Evolutionary conservation across 2,888 invertebrate genomes (phyloP), one percentile per base, ranked within the genome.

Genomic region (Meandrusa payeni): DNA sequence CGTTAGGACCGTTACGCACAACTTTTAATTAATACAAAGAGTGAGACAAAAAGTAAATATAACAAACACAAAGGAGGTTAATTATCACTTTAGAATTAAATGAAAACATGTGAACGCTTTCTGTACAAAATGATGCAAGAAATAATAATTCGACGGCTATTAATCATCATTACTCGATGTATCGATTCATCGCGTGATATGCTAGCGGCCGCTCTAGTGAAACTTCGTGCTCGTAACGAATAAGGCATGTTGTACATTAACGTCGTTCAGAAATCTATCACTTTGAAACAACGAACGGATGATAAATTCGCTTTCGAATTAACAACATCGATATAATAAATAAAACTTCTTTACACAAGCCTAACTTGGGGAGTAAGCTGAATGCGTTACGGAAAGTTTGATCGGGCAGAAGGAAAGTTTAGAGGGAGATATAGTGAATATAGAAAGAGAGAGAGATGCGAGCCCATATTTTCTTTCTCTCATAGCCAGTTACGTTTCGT

Each of bases 161-260:
- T 46, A 46, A 52, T 57, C 57, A 51, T 54, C 45, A 48, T 55
- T 56, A 59, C 47, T 49, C 51, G 51, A 51, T 52, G 52, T 57
- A 59, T 62, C 58, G 57, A 58, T 59, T 49, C 46, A 51, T 58
- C 52, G 59, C 57, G 55, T 58, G 51, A 53, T 54, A 39, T 40
- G 24, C 5, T 29, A 38, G 34, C 36, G 20, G 22, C 27, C 23
- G 22, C 46, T 45, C 46, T 28, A 42, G 41, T 20, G 19, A 17
- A 27, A 17, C 17, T 34, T 12, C 13, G 27, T 12, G 20, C n/a
- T 19, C 11, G 22, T 11, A 23, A 31, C 13, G 5, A 22, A 9
- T 17, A 24, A 36, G 17, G 29, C 9, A 6, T 2, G 11, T 11
- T 31, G 11, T 9, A 31, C 23, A 29, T 33, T 41, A 2, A 20